Conservation (phyloP, 2,797 vertebrate species). For the Melanotaenia nigrans region DNA sequence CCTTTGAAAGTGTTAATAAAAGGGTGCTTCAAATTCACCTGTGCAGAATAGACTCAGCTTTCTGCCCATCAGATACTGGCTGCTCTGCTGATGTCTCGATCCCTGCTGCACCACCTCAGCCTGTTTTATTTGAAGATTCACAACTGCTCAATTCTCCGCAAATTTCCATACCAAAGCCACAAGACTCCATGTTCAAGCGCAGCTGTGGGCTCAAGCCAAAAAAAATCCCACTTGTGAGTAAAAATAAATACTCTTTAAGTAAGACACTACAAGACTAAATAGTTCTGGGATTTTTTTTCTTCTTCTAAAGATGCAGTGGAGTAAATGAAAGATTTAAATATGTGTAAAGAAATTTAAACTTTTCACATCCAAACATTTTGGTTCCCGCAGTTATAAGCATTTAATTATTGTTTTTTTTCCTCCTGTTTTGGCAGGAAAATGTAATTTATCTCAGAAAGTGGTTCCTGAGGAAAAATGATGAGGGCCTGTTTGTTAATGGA, state of each 20-base stretch:
- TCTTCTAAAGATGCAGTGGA: not conserved
- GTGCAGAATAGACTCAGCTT: conserved; percentile 2
- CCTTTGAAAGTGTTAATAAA: not conserved
- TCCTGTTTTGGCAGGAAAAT: conserved; percentile 59
- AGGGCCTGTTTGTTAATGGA: conserved; percentile 80
- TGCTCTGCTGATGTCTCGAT: not conserved
- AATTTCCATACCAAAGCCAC: conserved; percentile 76
- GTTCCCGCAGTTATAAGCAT: not conserved
- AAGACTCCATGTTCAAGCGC: conserved; percentile 40
- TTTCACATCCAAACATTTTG: not conserved
- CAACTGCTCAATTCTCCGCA: conserved; percentile 75
- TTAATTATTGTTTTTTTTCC: conserved; percentile 9
- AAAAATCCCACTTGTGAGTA: conserved; percentile 68
- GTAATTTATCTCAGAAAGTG: conserved; percentile 77
- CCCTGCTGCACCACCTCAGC: not conserved
- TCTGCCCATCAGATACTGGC: conserved; percentile 6
- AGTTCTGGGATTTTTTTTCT: not conserved
- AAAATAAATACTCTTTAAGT: not conserved
- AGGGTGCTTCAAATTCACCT: not conserved
- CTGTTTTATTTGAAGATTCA: conserved; percentile 66
- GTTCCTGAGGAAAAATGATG: conserved; percentile 63
- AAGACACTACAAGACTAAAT: not conserved
- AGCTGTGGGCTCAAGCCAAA: conserved; percentile 11
- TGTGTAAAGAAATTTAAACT: not conserved
- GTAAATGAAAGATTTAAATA: not conserved